phyloP scores from a whole-genome alignment of 2,113 vertebrate genomes.

The Serinus canaria region DNA sequence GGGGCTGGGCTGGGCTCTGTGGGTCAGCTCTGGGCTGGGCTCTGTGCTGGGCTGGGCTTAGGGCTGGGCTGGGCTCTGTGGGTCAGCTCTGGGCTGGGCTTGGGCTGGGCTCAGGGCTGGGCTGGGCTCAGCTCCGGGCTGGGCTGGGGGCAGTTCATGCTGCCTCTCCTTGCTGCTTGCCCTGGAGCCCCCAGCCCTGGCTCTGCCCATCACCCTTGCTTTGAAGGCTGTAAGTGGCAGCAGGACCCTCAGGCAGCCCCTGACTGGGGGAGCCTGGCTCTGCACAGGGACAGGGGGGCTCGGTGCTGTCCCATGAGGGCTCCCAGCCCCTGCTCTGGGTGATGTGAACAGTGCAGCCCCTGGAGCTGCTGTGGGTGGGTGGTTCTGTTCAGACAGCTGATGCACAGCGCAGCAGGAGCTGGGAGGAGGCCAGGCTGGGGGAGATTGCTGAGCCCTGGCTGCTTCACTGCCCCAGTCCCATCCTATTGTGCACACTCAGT shows the following conservation, averaged over 20 bases:
- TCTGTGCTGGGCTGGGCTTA: too few relatives aligned
- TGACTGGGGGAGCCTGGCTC: background rate
- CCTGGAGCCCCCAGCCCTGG: background rate
- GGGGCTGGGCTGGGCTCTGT: background rate
- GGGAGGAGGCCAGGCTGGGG: fast-evolving
- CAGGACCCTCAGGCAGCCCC: background rate
- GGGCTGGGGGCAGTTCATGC: background rate
- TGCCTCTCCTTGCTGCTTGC: background rate
- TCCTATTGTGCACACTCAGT: fast-evolving
- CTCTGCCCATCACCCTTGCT: background rate
- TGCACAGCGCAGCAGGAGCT: background rate
- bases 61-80: background rate
- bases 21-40: background rate
- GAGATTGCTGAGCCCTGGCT: background rate
- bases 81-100: too few relatives aligned
- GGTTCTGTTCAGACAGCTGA: fast-evolving
- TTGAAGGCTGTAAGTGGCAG: background rate
- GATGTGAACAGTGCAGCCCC: background rate
- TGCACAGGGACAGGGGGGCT: background rate
- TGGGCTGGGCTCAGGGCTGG: background rate
- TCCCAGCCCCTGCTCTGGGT: background rate
- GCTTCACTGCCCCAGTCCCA: background rate
- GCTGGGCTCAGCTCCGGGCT: background rate
- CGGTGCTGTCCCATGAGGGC: background rate
- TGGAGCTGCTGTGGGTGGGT: fast-evolving